Evolutionary conservation across 1,140 invertebrate genomes (phyloP), one percentile per base, ranked within the genome.

Genomic region (Drosophila rufa): DNA sequence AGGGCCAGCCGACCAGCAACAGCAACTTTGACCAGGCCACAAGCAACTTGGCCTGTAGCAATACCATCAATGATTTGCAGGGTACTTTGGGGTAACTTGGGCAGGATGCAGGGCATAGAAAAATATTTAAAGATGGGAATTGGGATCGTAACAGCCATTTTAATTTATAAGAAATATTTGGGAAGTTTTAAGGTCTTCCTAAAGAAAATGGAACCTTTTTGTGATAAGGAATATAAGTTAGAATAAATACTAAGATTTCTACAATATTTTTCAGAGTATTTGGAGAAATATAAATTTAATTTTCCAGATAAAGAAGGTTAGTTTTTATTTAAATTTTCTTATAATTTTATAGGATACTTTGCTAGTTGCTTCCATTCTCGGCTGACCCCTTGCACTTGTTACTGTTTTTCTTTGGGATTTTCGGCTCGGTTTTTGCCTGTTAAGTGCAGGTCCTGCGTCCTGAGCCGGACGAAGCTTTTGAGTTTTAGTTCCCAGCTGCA

Each of bases 331-430:
- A 8, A 2, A 33, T 9, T 33, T 33, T 33, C 2, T 8, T 33
- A 33, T 8, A 30, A 30, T 7, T 36, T 4, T 1, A 11, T 4
- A 56, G 22, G 40, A 4, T 57, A 77, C 4, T n/a, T 4, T 4
- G 0, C 9, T 25, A 30, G 46, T 77, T 46, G 42, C 17, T 22
- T 43, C 30, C 2, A 12, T 8, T 2, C 5, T 17, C 12, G 14
- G 4, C 2, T n/a, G 1, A 36, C 22, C 22, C 38, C 17, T 48
- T 61, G 15, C 30, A 69, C 56, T 68, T 77, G 75, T 77, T 61
- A 86, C 71, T 74, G 71, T 80, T 79, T 91, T 91, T 91, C 76
- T 87, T 80, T 75, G 67, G 71, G 79, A 82, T 87, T 86, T 87
- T 74, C 64, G 66, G 64, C 68, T 89, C 51, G 65, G 57, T 75